These are phyloP conservation scores for Rhinichthys klamathensis DNA, from an alignment of 2,113 vertebrate genomes.

Conservation along the genomic window DNA sequence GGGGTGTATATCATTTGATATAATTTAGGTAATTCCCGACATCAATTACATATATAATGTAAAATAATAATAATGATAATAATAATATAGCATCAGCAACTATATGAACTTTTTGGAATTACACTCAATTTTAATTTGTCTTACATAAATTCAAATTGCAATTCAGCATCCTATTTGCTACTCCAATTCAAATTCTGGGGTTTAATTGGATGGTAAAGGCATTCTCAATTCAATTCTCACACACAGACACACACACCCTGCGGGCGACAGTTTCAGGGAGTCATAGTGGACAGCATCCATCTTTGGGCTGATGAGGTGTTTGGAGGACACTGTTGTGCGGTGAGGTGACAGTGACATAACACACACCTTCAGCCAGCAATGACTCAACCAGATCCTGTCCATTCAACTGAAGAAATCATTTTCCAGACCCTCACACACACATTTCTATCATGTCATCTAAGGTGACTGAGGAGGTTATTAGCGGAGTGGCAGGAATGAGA, in stretches of 20 bases:
- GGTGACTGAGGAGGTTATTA: conserved; percentile 35
- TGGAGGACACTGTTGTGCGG: conserved; percentile 36
- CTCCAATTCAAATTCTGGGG: not conserved
- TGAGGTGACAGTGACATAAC: conserved; percentile 46
- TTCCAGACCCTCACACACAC: not conserved
- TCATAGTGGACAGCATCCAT: conserved; percentile 34
- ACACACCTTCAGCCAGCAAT: conserved; percentile 36
- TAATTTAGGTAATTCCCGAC: too few species aligned
- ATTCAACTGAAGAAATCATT: conserved; percentile 35
- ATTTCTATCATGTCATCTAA: conserved; percentile 23
- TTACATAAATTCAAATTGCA: too few species aligned
- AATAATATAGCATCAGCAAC: too few species aligned
- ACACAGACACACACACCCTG: not conserved
- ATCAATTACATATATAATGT: too few species aligned
- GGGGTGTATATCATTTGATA: too few species aligned
- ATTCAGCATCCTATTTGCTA: not conserved
- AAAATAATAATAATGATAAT: too few species aligned
- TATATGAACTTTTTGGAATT: too few species aligned
- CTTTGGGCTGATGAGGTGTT: conserved; percentile 32
- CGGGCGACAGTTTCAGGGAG: not conserved
- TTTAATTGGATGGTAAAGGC: not conserved
- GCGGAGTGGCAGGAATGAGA: conserved; percentile 22
- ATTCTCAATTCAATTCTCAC: not conserved
- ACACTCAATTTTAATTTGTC: too few species aligned
- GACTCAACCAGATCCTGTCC: conserved; percentile 49